A percentile compares a stretch with the other conserved stretches of the same genome.
Evolutionary conservation across 2,113 vertebrate genomes (phyloP).

Genomic region (Australoheros scitulus): DNA sequence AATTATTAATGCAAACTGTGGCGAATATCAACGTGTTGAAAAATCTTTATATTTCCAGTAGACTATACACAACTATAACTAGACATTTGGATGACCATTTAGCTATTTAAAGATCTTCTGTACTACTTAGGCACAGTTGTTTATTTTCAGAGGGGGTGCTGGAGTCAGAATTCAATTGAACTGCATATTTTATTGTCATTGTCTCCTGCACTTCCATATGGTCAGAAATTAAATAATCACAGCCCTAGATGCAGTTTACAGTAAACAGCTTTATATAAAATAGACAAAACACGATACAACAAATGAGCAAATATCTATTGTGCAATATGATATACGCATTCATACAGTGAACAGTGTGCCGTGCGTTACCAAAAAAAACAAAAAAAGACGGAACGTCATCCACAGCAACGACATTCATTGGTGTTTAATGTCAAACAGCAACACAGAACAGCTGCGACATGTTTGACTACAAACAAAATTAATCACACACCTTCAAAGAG

Average conservation of each 20-base stretch:
- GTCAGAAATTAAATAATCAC: not conserved
- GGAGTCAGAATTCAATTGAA: not conserved
- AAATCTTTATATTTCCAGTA: too few relatives aligned
- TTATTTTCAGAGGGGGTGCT: too few relatives aligned
- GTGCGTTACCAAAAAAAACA: not conserved
- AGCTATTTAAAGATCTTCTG: too few relatives aligned
- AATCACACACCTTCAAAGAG: not conserved
- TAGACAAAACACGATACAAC: not conserved
- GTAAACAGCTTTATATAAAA: not conserved
- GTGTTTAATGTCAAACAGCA: constrained; percentile 7
- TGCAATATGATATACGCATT: not conserved
- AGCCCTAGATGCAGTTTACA: rapidly evolving
- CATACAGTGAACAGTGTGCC: not conserved
- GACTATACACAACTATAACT: too few relatives aligned
- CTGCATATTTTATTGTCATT: not conserved
- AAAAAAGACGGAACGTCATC: not conserved
- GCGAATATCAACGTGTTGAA: not conserved
- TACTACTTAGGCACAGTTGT: too few relatives aligned
- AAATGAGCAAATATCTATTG: not conserved
- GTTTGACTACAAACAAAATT: constrained; percentile 16
- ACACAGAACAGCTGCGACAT: not conserved
- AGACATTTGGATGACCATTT: too few relatives aligned
- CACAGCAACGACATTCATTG: not conserved
- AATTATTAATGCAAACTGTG: not conserved
- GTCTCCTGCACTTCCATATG: not conserved